Percentiles rank a stretch among this genome's conserved stretches.
These are phyloP conservation scores for Volucella zonaria DNA, from an alignment of 2,888 invertebrate species.

Conservation along the genomic window DNA sequence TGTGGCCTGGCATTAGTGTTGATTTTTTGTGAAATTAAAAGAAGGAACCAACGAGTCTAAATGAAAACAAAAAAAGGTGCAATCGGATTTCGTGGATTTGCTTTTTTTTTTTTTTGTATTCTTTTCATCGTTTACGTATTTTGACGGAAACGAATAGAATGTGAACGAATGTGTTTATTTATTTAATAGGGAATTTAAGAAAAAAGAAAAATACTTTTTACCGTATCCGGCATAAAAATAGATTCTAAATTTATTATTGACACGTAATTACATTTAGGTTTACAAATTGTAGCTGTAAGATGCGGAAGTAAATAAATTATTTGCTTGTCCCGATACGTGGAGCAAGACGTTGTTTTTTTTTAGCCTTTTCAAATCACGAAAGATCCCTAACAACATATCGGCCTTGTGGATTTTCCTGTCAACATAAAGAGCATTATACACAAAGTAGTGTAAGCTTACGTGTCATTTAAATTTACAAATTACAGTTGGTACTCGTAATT, in stretches of 20 bases:
- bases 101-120: background rate
- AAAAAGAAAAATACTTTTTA: constrained; percentile 3
- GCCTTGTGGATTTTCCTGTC: no score
- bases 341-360: no score
- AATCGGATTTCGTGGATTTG: constrained; percentile 11
- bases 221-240: constrained; percentile 20
- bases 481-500: no score
- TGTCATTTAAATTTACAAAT: no score
- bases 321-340: no score
- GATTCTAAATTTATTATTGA: background rate
- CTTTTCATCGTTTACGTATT: constrained; percentile 1
- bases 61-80: constrained; percentile 28
- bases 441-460: no score
- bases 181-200: constrained; percentile 27
- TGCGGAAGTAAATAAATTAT: no score
- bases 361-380: no score
- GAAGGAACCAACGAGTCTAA: background rate
- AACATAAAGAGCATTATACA: no score
- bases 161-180: constrained; percentile 39
- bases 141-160: background rate
- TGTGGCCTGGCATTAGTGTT: constrained; percentile 38
- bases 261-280: no score
- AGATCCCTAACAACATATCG: no score
- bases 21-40: constrained; percentile 15
- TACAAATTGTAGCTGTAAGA: no score